These are phyloP conservation scores for Staurois parvus DNA, from an alignment of 2,797 vertebrate species.

Conservation along the genomic window DNA sequence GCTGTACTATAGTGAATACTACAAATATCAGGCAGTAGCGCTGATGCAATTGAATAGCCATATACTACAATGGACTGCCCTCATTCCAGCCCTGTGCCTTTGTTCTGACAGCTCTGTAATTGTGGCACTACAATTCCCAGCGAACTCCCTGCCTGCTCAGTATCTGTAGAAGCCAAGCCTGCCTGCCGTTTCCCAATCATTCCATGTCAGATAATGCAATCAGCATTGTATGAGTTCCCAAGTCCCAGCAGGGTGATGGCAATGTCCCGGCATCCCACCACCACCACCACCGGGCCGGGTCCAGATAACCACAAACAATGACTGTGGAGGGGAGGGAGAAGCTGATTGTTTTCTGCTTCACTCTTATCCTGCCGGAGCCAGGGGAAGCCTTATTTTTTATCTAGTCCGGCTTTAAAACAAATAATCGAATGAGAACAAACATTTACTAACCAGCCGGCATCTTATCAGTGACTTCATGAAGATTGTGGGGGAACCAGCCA, in stretches of 20 bases:
- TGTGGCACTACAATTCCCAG: neutral
- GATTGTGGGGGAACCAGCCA: slow-evolving; percentile 28
- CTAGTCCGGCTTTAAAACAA: slow-evolving; percentile 40
- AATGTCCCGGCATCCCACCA: neutral
- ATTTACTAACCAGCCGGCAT: slow-evolving; percentile 53
- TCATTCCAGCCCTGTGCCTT: neutral
- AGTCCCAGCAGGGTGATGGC: neutral
- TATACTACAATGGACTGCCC: too few relatives aligned
- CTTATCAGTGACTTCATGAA: slow-evolving; percentile 14
- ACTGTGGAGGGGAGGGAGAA: slow-evolving; percentile 1
- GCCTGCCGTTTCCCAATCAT: neutral
- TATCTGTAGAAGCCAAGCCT: too few relatives aligned
- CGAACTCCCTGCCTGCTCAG: too few relatives aligned
- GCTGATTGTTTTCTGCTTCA: neutral
- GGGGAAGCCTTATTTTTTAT: slow-evolving; percentile 52
- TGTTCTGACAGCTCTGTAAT: neutral
- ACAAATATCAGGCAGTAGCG: too few relatives aligned
- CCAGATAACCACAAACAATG: slow-evolving; percentile 50
- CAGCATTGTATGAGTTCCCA: neutral
- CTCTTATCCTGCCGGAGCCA: slow-evolving; percentile 37
- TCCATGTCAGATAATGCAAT: neutral
- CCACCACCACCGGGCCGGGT: neutral
- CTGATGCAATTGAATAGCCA: too few relatives aligned
- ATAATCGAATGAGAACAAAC: slow-evolving; percentile 59
- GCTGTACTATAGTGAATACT: too few relatives aligned